phyloP scores from a whole-genome alignment of 1,140 invertebrate species.

The Bombyx mandarina region DNA sequence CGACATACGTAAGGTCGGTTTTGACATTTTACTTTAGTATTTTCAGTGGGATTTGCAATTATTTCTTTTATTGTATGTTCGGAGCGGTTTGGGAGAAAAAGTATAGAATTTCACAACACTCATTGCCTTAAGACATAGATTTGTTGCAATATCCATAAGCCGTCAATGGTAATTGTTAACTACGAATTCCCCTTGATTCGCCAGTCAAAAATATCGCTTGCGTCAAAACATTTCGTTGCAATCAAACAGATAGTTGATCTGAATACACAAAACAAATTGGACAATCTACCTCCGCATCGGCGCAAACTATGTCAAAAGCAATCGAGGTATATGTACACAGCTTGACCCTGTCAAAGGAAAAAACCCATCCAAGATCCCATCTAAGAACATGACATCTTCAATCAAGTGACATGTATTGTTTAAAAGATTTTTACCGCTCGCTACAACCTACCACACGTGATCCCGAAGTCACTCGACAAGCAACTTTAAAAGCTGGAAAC shows the following conservation, averaged over 20 bases:
- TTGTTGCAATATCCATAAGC: no score
- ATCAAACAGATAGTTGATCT: slow-evolving; percentile 38
- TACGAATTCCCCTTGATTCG: background rate
- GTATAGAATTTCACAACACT: no score
- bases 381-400: slow-evolving; percentile 56
- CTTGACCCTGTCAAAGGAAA: slow-evolving; percentile 60
- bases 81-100: no score
- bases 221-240: slow-evolving; percentile 22
- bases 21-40: no score
- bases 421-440: slow-evolving; percentile 37
- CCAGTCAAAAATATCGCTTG: slow-evolving; percentile 6
- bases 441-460: slow-evolving; percentile 19
- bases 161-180: no score
- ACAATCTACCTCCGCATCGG: slow-evolving; percentile 12
- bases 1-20: no score
- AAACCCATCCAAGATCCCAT: slow-evolving; percentile 62
- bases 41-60: no score
- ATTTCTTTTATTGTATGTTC: no score
- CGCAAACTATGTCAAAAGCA: slow-evolving; percentile 51
- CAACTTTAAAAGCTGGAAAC: background rate
- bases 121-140: no score
- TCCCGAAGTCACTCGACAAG: slow-evolving; percentile 12
- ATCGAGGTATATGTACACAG: slow-evolving; percentile 50
- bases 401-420: slow-evolving; percentile 62
- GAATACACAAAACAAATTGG: slow-evolving; percentile 34